Evolutionary conservation across 2,113 vertebrate species (phyloP), one percentile per base, ranked within the genome.

Genomic region (Ailurus styani): DNA sequence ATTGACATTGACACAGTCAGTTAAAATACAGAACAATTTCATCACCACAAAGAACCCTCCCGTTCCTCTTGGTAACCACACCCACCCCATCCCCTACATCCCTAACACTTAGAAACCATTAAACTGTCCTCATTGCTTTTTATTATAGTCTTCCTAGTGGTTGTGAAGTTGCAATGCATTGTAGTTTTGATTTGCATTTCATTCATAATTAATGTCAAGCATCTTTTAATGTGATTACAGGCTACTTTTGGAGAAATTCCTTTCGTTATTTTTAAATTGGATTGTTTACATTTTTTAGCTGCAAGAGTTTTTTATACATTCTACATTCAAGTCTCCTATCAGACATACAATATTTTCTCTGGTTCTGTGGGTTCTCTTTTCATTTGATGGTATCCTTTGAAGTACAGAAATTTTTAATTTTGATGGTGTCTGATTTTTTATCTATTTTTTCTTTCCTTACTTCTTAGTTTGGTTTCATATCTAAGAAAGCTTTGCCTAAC

Each of bases 201-300:
- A 18, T 29, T 75, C 17, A 64, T 77, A 25, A n/a, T 12, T 64
- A 86, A 40, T 25, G 45, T 64, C 42, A 93, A 75, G 34, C 52
- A 62, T 75, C 34, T 23, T 86, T 84, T 93, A 37, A 77, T 55
- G 45, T 84, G 14, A 42, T 50, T 60, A 45, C 3, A 70, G 9
- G 47, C 62, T 64, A 47, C 77, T 89, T 89, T 89, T 60, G 40
- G 54, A 89, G 54, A 75, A n/a, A 47, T 73, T 73, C 0, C 29
- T 75, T 75, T 89, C 37, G 40, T 89, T 88, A 73, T 75, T 57
- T 57, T 88, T 88, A 66, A 85, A 34, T 25, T n/a, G 13, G 60
- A n/a, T 66, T 62, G 6, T 45, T 84, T 62, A 42, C 68, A 68
- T 37, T 17, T 37, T 68, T 52, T 18, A 52, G 34, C 34, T 52